These are phyloP conservation scores for Coendou prehensilis DNA, from an alignment of 2,797 vertebrate species.

Conservation along the genomic window DNA sequence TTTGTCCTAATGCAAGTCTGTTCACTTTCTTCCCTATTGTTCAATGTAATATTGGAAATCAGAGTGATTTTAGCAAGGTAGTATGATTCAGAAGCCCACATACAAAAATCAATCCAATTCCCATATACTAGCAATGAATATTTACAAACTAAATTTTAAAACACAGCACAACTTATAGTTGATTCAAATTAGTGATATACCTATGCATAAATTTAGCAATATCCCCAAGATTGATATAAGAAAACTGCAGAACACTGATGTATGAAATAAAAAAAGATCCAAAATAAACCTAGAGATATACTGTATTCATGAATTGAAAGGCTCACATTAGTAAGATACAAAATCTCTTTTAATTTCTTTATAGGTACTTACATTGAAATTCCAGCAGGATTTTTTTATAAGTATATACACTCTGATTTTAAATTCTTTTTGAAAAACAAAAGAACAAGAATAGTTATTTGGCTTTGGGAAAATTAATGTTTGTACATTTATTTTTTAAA, in stretches of 20 bases:
- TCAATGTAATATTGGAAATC: not conserved
- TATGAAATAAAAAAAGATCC: not conserved
- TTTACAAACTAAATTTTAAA: slow-evolving; percentile 32
- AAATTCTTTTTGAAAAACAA: slow-evolving; percentile 1
- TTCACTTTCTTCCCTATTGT: not conserved
- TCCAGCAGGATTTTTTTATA: not conserved
- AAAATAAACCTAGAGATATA: slow-evolving; percentile 16
- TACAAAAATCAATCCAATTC: slow-evolving; percentile 20
- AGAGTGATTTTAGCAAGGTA: slow-evolving; percentile 7
- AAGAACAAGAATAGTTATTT: not conserved
- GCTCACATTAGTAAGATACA: not conserved
- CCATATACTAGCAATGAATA: not conserved
- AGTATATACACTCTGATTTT: not conserved
- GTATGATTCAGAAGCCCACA: not conserved
- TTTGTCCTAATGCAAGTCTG: not conserved
- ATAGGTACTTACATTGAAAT: not conserved
- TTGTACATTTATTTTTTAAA: not conserved
- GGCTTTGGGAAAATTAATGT: slow-evolving; percentile 1
- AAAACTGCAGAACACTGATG: not conserved
- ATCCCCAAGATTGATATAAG: not conserved
- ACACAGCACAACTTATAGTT: not conserved
- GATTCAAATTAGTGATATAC: not conserved
- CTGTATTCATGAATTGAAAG: not conserved
- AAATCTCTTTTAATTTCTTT: not conserved
- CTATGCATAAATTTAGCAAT: not conserved